Evolutionary conservation across 2,888 invertebrate genomes (phyloP).

Genomic region (Odontocerum albicorne): DNA sequence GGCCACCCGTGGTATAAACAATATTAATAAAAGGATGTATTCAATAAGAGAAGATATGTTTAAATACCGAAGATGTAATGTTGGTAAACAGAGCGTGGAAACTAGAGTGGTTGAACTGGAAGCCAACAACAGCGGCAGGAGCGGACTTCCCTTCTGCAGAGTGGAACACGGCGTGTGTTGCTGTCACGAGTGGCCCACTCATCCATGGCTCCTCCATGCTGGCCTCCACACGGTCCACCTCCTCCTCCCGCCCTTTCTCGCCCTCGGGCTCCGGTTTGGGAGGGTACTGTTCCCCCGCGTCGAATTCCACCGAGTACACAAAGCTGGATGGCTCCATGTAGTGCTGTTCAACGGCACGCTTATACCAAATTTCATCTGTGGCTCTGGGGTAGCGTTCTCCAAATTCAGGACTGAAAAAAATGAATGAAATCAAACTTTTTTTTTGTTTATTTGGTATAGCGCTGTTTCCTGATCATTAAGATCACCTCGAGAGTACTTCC

Average conservation of each 20-base stretch:
- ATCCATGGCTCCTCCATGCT: not conserved
- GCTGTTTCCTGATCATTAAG: no score
- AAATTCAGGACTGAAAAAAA: slow-evolving; percentile 66
- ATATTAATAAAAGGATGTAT: no score
- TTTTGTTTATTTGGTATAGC: no score
- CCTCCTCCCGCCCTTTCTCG: not conserved
- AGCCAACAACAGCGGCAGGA: slow-evolving; percentile 71
- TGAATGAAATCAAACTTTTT: no score
- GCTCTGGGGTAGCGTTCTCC: slow-evolving; percentile 74
- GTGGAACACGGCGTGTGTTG: slow-evolving; percentile 81
- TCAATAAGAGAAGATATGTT: no score
- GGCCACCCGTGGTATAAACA: no score
- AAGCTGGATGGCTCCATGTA: slow-evolving; percentile 76
- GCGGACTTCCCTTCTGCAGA: slow-evolving; percentile 60
- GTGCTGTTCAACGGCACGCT: slow-evolving; percentile 84
- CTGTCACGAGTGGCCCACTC: slow-evolving; percentile 71
- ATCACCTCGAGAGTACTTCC: no score
- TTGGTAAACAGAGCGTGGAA: slow-evolving; percentile 77
- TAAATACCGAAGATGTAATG: slow-evolving; percentile 72
- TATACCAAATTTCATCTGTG: slow-evolving; percentile 89
- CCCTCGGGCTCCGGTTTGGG: not conserved
- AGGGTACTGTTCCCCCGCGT: slow-evolving; percentile 48
- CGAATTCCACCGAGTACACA: slow-evolving; percentile 78
- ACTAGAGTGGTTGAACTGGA: slow-evolving; percentile 79
- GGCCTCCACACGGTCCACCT: not conserved